Evolutionary conservation across 2,113 vertebrate species (phyloP), one percentile per base, ranked within the genome.

Genomic region (Madoqua kirkii): DNA sequence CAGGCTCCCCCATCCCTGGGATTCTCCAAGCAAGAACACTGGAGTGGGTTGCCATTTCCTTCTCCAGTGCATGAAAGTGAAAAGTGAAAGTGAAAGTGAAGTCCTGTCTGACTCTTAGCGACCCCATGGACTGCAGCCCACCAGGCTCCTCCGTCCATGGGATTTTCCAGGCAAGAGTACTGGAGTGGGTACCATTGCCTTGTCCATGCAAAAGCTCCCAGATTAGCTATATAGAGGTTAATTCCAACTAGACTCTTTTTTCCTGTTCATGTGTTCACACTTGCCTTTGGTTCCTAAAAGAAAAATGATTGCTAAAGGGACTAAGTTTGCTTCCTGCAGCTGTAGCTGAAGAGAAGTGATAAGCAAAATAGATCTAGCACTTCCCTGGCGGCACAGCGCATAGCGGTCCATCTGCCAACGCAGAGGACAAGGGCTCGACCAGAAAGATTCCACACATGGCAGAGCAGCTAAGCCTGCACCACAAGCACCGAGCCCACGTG

Each of bases 401-500:
- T 74, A 25, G n/a, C 36, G 43, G 40, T 27, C 71, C 71, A 74
- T 74, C 36, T 7, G 23, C 36, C 71, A 74, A 14, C 2, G 19
- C 71, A 43, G 71, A 74, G 71, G 21, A 43, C 21, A 13, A 23
- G 21, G 71, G 21, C 23, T 74, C 12, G 5, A 74, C 21, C 21
- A 14, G 11, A 14, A 43, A 43, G 71, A 25, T 3, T 2, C 11
- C 36, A 14, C 71, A 3, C 6, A 2, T 3, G 1, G 5, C 71
- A 14, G 36, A 14, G 36, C 71, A 25, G 21, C 36, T 8, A 43
- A 7, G 71, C 71, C 71, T 43, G 36, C 12, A 1, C 36, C 36
- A 0, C 71, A 14, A 21, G 23, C 1, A 0, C 71, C 7, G 11
- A 27, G 36, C 71, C 36, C 21, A 1, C 11, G 0, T 7, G 71